Evolutionary conservation across 2,888 invertebrate genomes (phyloP).

Genomic region (Sphaerophoria rueppellii): DNA sequence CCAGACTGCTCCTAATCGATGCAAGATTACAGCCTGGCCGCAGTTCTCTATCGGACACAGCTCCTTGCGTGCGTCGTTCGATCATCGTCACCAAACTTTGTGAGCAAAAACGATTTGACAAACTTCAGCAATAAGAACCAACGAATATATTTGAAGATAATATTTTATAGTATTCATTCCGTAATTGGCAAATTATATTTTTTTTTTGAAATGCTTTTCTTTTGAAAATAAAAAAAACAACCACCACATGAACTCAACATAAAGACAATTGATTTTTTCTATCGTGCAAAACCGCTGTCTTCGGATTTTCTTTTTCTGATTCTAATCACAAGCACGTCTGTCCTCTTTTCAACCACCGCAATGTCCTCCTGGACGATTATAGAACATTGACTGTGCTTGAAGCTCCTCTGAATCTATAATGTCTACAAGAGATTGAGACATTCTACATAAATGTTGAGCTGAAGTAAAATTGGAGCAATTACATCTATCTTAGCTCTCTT

Average conservation of each 20-base stretch:
- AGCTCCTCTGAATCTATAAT: not conserved
- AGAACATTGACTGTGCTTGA: not conserved
- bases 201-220: too few species aligned
- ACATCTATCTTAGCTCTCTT: not conserved
- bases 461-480: not conserved
- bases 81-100: too few species aligned
- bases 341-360: too few species aligned
- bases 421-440: not conserved
- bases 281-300: not conserved
- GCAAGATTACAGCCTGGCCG: too few species aligned
- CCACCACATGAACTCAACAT: not conserved
- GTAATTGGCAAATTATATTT: too few species aligned
- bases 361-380: not conserved
- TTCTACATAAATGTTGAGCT: not conserved
- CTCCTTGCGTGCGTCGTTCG: too few species aligned
- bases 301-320: not conserved
- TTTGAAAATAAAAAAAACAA: not conserved
- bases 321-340: not conserved
- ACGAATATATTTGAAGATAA: too few species aligned
- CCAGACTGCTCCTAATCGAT: too few species aligned
- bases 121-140: too few species aligned
- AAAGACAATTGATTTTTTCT: not conserved
- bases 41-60: too few species aligned
- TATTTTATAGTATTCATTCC: too few species aligned
- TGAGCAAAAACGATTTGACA: too few species aligned